Evolutionary conservation across 2,797 vertebrate genomes (phyloP), one percentile per base, ranked within the genome.

Genomic region (Pelobates cultripes): DNA sequence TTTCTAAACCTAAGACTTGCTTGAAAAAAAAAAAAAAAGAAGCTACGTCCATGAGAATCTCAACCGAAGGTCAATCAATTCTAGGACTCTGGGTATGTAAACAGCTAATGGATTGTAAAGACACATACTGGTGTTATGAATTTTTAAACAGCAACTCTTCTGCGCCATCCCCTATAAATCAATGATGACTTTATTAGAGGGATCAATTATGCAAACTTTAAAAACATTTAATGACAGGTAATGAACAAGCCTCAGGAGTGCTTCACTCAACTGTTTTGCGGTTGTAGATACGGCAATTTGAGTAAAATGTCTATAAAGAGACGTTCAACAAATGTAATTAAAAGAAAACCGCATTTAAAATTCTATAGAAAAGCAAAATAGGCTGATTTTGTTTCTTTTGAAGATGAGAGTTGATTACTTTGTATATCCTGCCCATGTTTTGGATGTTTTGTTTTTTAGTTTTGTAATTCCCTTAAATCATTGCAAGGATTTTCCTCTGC

Each of bases 121-220:
- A 96, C 92, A 95, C 89, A 95, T 93, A 95, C 93, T 89, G 90
- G 91, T 93, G 91, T 95, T 95, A 98, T 99, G 95, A 97, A 99
- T 99, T 97, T 98, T 99, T 99, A 97, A 99, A 93, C 88, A 95
- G 94, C 87, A 93, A 85, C 94, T 92, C 94, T 95, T 94, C 93
- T 92, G 93, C 93, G 90, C 90, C 95, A 95, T 95, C 94, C 93
- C 91, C 95, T 94, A 97, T 97, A 96, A 99, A 99, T 99, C 98
- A 98, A 97, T 98, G 93, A 96, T 94, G 95, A 96, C 95, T 98
- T 64, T 97, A 98, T 98, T 96, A 95, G 94, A 91, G 91, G 87
- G 94, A 99, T 99, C 97, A 99, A 98, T 99, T 98, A 98, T 99
- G 97, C 96, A 98, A 97, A 98, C 96, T 96, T 96, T 95, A 97